These are phyloP conservation scores for Sarcophaga rosellei DNA, from an alignment of 2,888 invertebrate genomes.

Conservation along the genomic window DNA sequence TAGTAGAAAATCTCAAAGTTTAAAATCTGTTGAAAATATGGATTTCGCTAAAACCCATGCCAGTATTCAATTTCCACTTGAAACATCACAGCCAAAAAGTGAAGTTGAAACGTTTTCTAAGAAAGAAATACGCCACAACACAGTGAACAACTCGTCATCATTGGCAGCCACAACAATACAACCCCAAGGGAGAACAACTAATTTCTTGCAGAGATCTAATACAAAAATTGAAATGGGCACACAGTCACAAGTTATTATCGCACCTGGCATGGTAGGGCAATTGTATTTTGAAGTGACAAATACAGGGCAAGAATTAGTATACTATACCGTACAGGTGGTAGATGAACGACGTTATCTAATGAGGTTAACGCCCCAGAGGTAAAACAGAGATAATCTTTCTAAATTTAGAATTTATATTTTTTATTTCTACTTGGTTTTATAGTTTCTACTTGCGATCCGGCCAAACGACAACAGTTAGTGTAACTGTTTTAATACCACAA, in stretches of 20 bases:
- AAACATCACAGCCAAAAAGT: slow-evolving; percentile 71
- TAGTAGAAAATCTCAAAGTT: slow-evolving; percentile 54
- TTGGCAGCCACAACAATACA: slow-evolving; percentile 28
- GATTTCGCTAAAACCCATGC: slow-evolving; percentile 68
- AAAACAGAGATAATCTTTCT: slow-evolving; percentile 80
- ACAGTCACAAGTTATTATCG: slow-evolving; percentile 81
- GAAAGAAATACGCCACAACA: slow-evolving; percentile 71
- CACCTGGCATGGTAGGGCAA: slow-evolving; percentile 77
- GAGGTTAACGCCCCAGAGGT: slow-evolving; percentile 83
- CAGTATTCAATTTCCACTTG: slow-evolving; percentile 75
- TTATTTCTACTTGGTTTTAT: neutral
- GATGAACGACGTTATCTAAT: slow-evolving; percentile 84
- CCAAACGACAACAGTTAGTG: slow-evolving; percentile 84
- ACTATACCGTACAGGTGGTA: slow-evolving; percentile 84
- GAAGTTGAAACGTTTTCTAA: slow-evolving; percentile 78
- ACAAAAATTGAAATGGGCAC: slow-evolving; percentile 82
- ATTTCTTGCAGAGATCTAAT: slow-evolving; percentile 74
- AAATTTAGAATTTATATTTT: neutral
- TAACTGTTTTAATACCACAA: slow-evolving; percentile 82
- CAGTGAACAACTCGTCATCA: slow-evolving; percentile 59
- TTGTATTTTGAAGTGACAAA: slow-evolving; percentile 89
- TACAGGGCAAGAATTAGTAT: slow-evolving; percentile 83
- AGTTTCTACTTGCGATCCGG: slow-evolving; percentile 75
- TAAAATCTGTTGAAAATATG: slow-evolving; percentile 49
- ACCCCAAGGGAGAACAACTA: slow-evolving; percentile 51